Evolutionary conservation across 2,888 invertebrate species (phyloP), one percentile per base, ranked within the genome.

Genomic region (Lasioglossum pauxillum): DNA sequence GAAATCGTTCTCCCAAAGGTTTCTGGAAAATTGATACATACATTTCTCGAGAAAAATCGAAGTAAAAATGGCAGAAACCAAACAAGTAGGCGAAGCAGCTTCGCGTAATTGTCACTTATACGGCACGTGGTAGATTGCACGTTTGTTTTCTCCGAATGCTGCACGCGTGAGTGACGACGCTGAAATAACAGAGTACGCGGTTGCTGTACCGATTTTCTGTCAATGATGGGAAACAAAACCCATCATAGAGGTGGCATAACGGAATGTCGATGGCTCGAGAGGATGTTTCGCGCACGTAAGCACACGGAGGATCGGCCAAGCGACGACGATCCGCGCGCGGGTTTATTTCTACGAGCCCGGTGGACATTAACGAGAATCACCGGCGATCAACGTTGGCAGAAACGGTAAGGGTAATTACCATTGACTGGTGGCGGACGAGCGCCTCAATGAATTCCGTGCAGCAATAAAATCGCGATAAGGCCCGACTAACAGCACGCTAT

Each of bases 381-480:
- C 81, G 72, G 80, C 83, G 86, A 86, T 82, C 83, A 74, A 44
- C 72, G 81, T 80, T 74, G 76, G 87, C 85, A 75, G 82, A 80
- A 89, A 88, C 87, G 86, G 89, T 85, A 88, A 81, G 86, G 87
- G 85, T 90, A 91, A 91, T 92, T 92, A 90, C 69, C 88, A 87
- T 88, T 80, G 88, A 86, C 83, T 83, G 85, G 78, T 85, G 85
- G 82, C 79, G 83, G 31, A 82, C 89, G 80, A 90, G 90, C 91
- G 91, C 92, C 93, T 94, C 93, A 91, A 93, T 92, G 92, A 93
- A 94, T 94, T 93, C 93, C 92, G 84, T 87, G 86, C 83, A 86
- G 92, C 91, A 93, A 93, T 94, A 93, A 93, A 94, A 90, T 89
- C 92, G 89, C 92, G 92, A 93, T 94, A 93, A 94, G 93, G 92